Evolutionary conservation across 92 coral and sea anemone genomes (phyloP).

Genomic region (Porites divaricata): DNA sequence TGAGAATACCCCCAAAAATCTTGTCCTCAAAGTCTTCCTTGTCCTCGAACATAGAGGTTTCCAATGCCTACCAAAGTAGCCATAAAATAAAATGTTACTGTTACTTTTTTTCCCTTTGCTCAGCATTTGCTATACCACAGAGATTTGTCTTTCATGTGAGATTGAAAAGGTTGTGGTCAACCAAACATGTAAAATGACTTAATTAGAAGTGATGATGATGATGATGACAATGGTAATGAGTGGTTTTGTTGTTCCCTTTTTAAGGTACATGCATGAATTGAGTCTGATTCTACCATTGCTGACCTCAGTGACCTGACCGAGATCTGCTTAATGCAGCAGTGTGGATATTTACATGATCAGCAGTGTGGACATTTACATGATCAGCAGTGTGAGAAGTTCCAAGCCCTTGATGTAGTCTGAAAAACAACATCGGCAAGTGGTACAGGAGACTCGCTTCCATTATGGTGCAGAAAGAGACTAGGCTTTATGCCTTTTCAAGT

Average conservation of each 20-base stretch:
- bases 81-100: too few relatives aligned
- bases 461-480: conserved; percentile 6
- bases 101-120: too few relatives aligned
- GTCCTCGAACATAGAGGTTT: too few relatives aligned
- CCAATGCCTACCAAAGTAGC: too few relatives aligned
- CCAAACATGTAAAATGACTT: too few relatives aligned
- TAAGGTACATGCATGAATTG: background rate
- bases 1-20: too few relatives aligned
- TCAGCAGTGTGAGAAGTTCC: conserved; percentile 4
- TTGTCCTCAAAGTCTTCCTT: too few relatives aligned
- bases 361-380: background rate
- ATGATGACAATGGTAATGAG: background rate
- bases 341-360: background rate
- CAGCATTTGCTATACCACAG: too few relatives aligned
- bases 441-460: background rate
- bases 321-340: background rate
- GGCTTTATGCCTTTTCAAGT: conserved; percentile 14
- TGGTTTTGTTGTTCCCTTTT: background rate
- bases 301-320: conserved; percentile 21
- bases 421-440: background rate
- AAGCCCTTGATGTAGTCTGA: conserved; percentile 1
- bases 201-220: background rate
- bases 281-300: background rate
- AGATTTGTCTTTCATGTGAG: too few relatives aligned
- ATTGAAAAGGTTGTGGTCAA: too few relatives aligned